Conservation (phyloP, 1,140 invertebrate species). For the Halotydeus destructor region DNA sequence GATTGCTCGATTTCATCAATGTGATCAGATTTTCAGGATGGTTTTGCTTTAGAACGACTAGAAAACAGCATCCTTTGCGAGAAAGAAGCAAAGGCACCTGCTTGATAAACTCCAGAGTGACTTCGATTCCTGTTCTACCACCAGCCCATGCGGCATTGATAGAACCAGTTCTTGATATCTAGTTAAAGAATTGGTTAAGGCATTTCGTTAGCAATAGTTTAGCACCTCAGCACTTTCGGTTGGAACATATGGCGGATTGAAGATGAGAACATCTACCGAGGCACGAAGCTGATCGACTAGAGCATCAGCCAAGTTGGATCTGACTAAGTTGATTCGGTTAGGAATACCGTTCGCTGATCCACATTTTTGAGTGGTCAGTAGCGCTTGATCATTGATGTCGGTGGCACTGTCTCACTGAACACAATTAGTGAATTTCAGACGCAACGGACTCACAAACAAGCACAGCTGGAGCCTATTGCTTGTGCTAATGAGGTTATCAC, state of each 20-base stretch:
- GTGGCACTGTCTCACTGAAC: constrained; percentile 37
- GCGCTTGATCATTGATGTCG: constrained; percentile 61
- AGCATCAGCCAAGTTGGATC: constrained; percentile 38
- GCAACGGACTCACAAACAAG: constrained; percentile 23
- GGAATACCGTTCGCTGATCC: constrained; percentile 31
- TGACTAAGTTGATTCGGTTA: constrained; percentile 36
- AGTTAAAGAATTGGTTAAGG: too few species aligned
- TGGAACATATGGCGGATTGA: constrained; percentile 94
- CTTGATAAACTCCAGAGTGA: too few species aligned
- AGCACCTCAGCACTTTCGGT: constrained; percentile 54
- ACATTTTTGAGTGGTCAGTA: constrained; percentile 41
- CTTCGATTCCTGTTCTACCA: too few species aligned
- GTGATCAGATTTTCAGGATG: too few species aligned
- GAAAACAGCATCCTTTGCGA: too few species aligned
- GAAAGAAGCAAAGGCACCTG: too few species aligned
- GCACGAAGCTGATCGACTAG: constrained; percentile 21
- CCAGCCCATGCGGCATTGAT: too few species aligned
- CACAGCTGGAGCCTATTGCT: constrained; percentile 30
- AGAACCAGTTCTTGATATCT: too few species aligned
- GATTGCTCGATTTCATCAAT: too few species aligned
- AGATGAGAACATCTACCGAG: constrained; percentile 58
- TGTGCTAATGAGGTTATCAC: constrained; percentile 62
- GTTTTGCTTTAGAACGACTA: too few species aligned
- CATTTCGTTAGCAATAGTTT: too few species aligned
- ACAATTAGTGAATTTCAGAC: constrained; percentile 4